Base-by-base conservation (phyloP, 2,888 invertebrate species). In the Octonoba sinensis region DNA sequence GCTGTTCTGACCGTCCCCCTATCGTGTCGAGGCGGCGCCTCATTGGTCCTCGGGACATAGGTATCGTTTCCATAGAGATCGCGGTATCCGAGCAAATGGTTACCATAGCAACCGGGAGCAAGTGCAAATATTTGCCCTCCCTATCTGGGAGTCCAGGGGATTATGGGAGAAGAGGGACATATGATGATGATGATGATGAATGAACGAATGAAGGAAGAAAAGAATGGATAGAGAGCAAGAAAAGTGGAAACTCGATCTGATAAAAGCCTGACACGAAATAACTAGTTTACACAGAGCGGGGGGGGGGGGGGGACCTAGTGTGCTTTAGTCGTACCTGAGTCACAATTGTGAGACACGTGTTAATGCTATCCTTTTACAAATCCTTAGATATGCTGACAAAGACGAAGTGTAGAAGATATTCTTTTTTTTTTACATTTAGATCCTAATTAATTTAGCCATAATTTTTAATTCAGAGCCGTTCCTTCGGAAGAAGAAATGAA, bases 211-310 rank as follows among this genome's bases (percentile, higher is more conserved):
- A 69, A 56, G 18, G 56, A 74, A 51, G 59, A 57, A 66, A 57
- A 27, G 64, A 24, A 22, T 46, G 49, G 22, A 8, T 24, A 64
- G 64, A 51, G 60, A 64, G 70, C 47, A 74, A 74, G 81, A 82
- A 82, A 82, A 75, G 81, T 82, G 76, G 82, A 76, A 82, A 82
- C 82, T 82, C 82, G 76, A 82, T 82, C 82, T 82, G 82, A 82
- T 82, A 82, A 82, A 82, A 82, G 82, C 82, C 65, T 62, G 76
- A 82, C 82, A 82, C 82, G 82, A 62, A 82, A 82, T 82, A 82
- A 82, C 82, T 76, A 76, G 76, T 82, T 82, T 82, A 82, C 82
- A 72, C 76, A 82, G 76, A 59, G 36, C 36, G 36, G 36, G 36
- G 27, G 27, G 27, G 27, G 27, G 27, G 27, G 27, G 27, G 74